These are phyloP conservation scores for Coregonus clupeaformis DNA, from an alignment of 2,113 vertebrate species.

Conservation along the genomic window DNA sequence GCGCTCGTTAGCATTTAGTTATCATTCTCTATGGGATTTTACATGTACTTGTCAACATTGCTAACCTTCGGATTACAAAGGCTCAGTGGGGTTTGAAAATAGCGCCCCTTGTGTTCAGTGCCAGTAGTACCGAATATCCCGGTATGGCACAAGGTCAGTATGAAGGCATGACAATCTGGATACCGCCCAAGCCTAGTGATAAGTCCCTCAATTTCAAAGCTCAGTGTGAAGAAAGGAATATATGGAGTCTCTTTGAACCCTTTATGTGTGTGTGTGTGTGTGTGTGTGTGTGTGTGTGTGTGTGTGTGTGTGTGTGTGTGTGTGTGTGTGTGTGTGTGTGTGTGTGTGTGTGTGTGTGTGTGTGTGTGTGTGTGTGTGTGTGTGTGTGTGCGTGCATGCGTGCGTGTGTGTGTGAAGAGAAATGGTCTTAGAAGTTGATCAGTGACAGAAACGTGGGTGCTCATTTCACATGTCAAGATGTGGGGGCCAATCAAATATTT, in stretches of 20 bases:
- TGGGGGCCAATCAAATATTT: slow-evolving; percentile 52
- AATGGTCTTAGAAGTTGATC: slow-evolving; percentile 31
- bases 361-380: not conserved
- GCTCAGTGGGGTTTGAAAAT: no score
- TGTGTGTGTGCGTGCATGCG: not conserved
- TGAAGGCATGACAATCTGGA: no score
- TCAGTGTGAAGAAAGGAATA: not conserved
- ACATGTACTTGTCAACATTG: no score
- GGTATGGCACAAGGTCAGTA: no score
- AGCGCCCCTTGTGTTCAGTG: no score
- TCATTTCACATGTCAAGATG: slow-evolving; percentile 38
- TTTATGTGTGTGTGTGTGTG: not conserved
- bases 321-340: not conserved
- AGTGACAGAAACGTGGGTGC: slow-evolving; percentile 21
- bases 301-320: not conserved
- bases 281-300: not conserved
- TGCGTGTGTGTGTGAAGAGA: not conserved
- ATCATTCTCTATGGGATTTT: no score
- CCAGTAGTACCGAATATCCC: no score
- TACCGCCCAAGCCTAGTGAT: no score
- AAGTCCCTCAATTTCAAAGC: no score
- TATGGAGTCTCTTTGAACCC: not conserved
- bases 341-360: not conserved
- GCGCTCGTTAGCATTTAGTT: no score
- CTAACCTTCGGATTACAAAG: no score